phyloP scores from a whole-genome alignment of 2,113 vertebrate species.

The Melanerpes formicivorus region DNA sequence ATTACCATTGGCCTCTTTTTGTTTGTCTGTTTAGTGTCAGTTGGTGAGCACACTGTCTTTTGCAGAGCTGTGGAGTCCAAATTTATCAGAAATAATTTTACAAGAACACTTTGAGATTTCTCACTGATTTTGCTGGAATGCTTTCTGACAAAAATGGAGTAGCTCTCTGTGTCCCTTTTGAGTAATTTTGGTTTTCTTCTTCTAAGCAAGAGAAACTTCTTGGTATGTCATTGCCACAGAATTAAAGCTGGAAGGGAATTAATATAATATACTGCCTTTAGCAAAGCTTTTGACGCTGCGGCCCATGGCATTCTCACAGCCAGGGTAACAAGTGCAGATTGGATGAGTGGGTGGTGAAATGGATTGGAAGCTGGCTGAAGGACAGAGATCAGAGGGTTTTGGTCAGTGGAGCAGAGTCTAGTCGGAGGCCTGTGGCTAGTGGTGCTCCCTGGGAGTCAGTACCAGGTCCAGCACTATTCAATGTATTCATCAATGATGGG shows the following conservation, averaged over 20 bases:
- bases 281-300: too few species aligned
- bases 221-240: neutral
- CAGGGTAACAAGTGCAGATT: too few species aligned
- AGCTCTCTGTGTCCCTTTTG: neutral
- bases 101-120: neutral
- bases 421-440: too few species aligned
- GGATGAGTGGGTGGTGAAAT: too few species aligned
- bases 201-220: neutral
- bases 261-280: neutral
- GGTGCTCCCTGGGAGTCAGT: too few species aligned
- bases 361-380: too few species aligned
- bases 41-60: neutral
- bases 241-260: neutral
- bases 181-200: neutral
- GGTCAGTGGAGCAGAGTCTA: too few species aligned
- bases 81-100: neutral
- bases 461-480: too few species aligned
- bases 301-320: too few species aligned
- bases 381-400: too few species aligned
- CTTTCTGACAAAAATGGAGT: slow-evolving; percentile 6
- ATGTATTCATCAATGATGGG: too few species aligned
- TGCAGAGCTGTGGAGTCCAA: neutral
- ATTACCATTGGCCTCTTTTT: neutral
- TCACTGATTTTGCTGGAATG: slow-evolving; percentile 6
- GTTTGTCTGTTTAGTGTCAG: neutral